Conservation (phyloP, 1,140 invertebrate species). For the Drosophila lacteicornis region DNA sequence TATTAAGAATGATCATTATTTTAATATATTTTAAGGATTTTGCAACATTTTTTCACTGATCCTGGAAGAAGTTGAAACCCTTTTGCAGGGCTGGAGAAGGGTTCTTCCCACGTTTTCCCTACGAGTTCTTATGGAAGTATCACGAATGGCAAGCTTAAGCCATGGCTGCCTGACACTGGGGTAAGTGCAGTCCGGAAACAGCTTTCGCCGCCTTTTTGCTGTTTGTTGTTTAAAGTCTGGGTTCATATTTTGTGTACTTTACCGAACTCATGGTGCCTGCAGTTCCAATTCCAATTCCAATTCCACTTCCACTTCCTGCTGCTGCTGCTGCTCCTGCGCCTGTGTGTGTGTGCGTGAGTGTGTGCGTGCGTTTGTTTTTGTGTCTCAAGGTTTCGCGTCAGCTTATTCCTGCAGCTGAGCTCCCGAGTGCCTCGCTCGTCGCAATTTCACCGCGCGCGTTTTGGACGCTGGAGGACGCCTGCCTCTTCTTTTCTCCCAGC, state of each 20-base stretch:
- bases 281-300: conserved; percentile 15
- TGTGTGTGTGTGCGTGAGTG: conserved; percentile 9
- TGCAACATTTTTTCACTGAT: neutral
- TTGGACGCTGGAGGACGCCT: conserved; percentile 13
- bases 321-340: conserved; percentile 21
- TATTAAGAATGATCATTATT: neutral
- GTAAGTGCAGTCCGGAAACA: neutral
- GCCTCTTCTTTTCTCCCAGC: conserved; percentile 13
- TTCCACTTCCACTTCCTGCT: conserved; percentile 17
- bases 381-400: conserved; percentile 36
- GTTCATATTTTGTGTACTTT: conserved; percentile 58
- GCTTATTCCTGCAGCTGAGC: conserved; percentile 35
- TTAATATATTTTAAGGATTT: neutral
- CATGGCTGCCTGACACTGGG: neutral
- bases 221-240: neutral
- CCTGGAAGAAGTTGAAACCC: neutral
- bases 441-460: conserved; percentile 56
- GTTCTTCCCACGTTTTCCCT: neutral
- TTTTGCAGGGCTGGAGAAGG: neutral
- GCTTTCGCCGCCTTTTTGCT: neutral
- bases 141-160: neutral
- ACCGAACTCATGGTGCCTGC: conserved; percentile 70
- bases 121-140: neutral
- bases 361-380: conserved; percentile 3
- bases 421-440: conserved; percentile 40